phyloP scores from a whole-genome alignment of 2,888 invertebrate genomes.

The Cerastis rubricosa region DNA sequence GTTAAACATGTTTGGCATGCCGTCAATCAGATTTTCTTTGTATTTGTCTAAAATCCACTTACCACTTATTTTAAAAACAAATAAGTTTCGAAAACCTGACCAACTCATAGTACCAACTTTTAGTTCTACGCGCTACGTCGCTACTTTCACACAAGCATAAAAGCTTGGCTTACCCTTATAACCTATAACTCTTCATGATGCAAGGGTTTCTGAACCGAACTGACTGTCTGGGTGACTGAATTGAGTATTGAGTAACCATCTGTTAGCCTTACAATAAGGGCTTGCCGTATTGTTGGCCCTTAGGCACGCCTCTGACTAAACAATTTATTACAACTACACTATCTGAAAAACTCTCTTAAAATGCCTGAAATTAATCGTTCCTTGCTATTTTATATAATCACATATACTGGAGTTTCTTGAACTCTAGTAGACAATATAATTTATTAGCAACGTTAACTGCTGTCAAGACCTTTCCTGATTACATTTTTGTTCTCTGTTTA shows the following conservation, averaged over 20 bases:
- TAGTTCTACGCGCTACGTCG: no score
- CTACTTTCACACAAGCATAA: no score
- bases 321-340: background rate
- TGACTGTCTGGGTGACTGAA: no score
- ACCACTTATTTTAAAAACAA: background rate
- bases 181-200: no score
- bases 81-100: background rate
- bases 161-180: no score
- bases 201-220: no score
- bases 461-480: conserved; percentile 35
- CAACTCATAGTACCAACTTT: background rate
- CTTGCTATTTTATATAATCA: conserved; percentile 12
- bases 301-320: no score
- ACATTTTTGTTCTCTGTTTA: background rate
- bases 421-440: background rate
- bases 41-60: background rate
- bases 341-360: background rate
- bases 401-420: conserved; percentile 24
- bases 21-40: background rate
- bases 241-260: no score
- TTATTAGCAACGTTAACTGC: conserved; percentile 26
- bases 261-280: no score
- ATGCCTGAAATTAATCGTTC: background rate
- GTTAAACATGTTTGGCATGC: background rate
- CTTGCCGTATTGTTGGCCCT: no score